Conservation (phyloP, 2,888 invertebrate genomes). For the Thumatha senex region DNA sequence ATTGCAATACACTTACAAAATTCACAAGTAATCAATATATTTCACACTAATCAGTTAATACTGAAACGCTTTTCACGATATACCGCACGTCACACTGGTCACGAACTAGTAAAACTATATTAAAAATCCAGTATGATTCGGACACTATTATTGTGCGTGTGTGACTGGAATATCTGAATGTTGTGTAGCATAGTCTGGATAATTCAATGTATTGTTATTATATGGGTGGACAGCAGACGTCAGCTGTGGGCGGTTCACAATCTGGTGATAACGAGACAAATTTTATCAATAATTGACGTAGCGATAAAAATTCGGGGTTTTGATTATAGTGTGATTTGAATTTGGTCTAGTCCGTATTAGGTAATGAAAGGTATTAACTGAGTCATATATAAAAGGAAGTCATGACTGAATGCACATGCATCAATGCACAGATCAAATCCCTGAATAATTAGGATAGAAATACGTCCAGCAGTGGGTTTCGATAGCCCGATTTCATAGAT, state of each 20-base stretch:
- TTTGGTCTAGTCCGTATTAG: background rate
- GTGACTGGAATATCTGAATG: no score
- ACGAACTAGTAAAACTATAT: background rate
- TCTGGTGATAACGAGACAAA: slow-evolving; percentile 25
- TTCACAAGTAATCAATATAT: slow-evolving; percentile 1
- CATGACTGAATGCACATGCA: background rate
- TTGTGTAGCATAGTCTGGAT: slow-evolving; percentile 7
- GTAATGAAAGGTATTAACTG: background rate
- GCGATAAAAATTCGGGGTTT: background rate
- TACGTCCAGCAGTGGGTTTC: no score
- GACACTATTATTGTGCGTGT: no score
- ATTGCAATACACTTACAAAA: slow-evolving; percentile 21
- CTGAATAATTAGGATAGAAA: no score
- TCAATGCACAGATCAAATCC: no score
- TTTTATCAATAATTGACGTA: slow-evolving; percentile 12
- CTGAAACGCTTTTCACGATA: background rate
- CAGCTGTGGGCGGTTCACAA: slow-evolving; percentile 34
- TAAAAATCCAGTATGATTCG: background rate
- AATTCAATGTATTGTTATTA: slow-evolving; percentile 32
- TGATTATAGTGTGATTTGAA: background rate
- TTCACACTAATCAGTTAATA: background rate
- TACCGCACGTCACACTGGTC: no score
- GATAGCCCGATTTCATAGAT: no score
- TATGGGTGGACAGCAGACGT: slow-evolving; percentile 37
- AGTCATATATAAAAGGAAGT: no score